A percentile compares a stretch with the other conserved stretches of the same genome.
Evolutionary conservation across 2,113 vertebrate species (phyloP).

Genomic region (Todiramphus saurophagus): DNA sequence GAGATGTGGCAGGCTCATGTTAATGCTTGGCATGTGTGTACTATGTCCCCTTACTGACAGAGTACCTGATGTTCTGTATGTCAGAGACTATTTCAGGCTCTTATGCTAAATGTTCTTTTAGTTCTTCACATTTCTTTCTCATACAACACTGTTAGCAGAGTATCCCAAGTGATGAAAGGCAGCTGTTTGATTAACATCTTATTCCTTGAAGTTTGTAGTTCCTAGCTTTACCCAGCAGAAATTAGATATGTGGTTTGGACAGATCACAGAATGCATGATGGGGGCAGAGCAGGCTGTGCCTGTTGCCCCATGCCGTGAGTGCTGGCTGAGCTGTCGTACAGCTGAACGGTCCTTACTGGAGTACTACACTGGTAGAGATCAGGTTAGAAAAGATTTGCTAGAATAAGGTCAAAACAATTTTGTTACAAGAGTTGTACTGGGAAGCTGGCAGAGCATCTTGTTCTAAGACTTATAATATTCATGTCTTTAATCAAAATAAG

Average conservation of each 20-base stretch:
- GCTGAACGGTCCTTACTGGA: not conserved
- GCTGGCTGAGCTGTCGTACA: not conserved
- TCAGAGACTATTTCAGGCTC: not conserved
- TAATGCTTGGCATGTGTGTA: not conserved
- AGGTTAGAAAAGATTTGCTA: not conserved
- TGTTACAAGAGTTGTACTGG: not conserved
- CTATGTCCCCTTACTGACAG: not conserved
- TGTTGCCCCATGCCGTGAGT: accelerated
- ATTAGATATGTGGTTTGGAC: not conserved
- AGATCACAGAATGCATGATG: not conserved
- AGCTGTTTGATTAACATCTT: not conserved
- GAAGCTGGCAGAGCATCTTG: not conserved
- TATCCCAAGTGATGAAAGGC: not conserved
- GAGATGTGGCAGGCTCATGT: not conserved
- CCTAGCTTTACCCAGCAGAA: no score
- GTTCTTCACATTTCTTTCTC: not conserved
- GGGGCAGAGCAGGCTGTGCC: not conserved
- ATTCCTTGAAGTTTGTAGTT: not conserved
- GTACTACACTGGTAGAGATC: not conserved
- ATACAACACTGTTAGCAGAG: not conserved
- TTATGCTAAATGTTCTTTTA: not conserved
- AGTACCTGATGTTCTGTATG: not conserved
- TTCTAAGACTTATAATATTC: not conserved
- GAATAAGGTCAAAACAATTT: not conserved
- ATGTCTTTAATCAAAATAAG: not conserved